Percentiles rank a stretch among this genome's conserved stretches.
phyloP scores from a whole-genome alignment of 2,888 invertebrate genomes.

The Nebria brevicollis region DNA sequence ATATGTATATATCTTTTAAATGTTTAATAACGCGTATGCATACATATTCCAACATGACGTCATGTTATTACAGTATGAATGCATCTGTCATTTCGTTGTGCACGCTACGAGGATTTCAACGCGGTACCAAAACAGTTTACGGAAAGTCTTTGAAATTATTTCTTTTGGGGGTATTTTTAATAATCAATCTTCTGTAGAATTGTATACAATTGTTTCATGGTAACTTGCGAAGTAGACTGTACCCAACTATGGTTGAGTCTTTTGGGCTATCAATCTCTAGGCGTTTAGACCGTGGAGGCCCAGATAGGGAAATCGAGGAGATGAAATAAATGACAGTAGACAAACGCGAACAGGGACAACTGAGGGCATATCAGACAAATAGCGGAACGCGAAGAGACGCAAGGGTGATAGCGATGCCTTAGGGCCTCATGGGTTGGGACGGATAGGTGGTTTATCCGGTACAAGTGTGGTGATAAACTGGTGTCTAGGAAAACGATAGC shows the following conservation, averaged over 20 bases:
- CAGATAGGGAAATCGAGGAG: slow-evolving; percentile 46
- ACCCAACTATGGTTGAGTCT: slow-evolving; percentile 6
- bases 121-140: not conserved
- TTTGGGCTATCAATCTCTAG: slow-evolving; percentile 32
- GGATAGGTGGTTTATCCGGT: slow-evolving; percentile 61
- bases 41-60: slow-evolving; percentile 39
- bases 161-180: not conserved
- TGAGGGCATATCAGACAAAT: not conserved
- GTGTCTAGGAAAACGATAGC: slow-evolving; percentile 45
- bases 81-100: slow-evolving; percentile 43
- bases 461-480: slow-evolving; percentile 63
- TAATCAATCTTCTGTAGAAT: not conserved
- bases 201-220: too few relatives aligned
- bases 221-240: too few relatives aligned
- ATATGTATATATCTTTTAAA: slow-evolving; percentile 35
- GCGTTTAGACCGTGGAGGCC: slow-evolving; percentile 16
- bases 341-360: not conserved
- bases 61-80: slow-evolving; percentile 43
- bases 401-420: slow-evolving; percentile 4
- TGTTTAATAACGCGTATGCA: slow-evolving; percentile 44
- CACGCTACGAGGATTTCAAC: slow-evolving; percentile 29
- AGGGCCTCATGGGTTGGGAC: slow-evolving; percentile 52
- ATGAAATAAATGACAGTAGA: slow-evolving; percentile 42
- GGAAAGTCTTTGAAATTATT: not conserved
- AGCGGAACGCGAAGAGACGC: not conserved